Evolutionary conservation across 1,140 invertebrate genomes (phyloP), one percentile per base, ranked within the genome.

Genomic region (Dendroctonus ponderosae): DNA sequence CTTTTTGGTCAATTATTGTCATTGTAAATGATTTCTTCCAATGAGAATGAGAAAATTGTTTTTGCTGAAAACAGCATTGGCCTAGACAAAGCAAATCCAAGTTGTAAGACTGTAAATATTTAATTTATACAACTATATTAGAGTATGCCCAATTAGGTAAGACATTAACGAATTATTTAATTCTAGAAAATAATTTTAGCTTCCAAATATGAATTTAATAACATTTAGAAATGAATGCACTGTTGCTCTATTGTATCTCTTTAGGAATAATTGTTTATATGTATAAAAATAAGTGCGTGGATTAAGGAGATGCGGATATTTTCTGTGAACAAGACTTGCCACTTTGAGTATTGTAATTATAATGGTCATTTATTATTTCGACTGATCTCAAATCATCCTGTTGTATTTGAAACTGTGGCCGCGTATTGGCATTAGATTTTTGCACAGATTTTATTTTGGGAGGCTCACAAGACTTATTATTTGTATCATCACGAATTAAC

Each of bases 381-480:
- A 51, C 8, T 51, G 50, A 59, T 59, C 44, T 59, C 56, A 14
- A 26, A 7, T 49, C 37, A 5, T 39, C 14, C 38, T 11, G 11
- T 56, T 56, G 37, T n/a, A n/a, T n/a, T 11, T 56, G 8, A 40
- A 38, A 56, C 5, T 7, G 41, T 42, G n/a, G 7, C 37, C 39
- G 15, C 9, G 37, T 53, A 5, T 26, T 53, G n/a, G 5, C 51
- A 11, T 53, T 14, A 44, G n/a, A 12, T 43, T 44, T 15, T 6
- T 40, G 39, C 48, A 61, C 11, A 15, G 48, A 54, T 61, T 67
- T 38, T 26, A 3, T 54, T 63, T 52, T 64, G 49, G 62, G 56
- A 67, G 65, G 65, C 62, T 66, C 46, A 66, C 54, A 67, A 70
- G 69, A 67, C 69, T 70, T 70, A 61, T 53, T 50, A 53, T 50